Conservation (phyloP, 2,113 vertebrate genomes). For the Coreoperca whiteheadi region DNA sequence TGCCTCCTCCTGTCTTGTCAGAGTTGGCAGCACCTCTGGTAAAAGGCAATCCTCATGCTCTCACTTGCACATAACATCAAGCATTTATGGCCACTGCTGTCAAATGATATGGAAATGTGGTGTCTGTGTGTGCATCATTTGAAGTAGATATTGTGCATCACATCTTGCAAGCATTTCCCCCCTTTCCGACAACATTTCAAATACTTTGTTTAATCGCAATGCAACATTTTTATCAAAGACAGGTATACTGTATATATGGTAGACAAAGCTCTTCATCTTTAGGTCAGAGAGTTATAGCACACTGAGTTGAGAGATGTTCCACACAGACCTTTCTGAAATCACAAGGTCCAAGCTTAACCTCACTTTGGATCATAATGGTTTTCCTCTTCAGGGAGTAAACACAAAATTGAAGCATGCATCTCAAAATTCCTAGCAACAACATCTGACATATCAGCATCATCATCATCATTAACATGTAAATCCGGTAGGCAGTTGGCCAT, state of each 20-base stretch:
- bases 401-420: conserved; percentile 27
- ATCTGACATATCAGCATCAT: conserved; percentile 26
- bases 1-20: conserved; percentile 68
- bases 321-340: background rate
- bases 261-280: background rate
- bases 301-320: background rate
- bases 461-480: conserved; percentile 28
- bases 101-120: conserved; percentile 49
- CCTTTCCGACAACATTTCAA: background rate
- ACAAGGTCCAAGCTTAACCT: conserved; percentile 11
- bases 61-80: conserved; percentile 73
- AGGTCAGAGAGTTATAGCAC: background rate
- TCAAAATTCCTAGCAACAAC: conserved; percentile 34
- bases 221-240: conserved; percentile 21
- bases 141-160: conserved; percentile 21
- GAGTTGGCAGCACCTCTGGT: conserved; percentile 72
- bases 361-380: conserved; percentile 36
- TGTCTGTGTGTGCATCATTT: conserved; percentile 1
- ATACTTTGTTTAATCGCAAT: conserved; percentile 34
- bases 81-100: conserved; percentile 70
- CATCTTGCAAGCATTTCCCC: conserved; percentile 15
- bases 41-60: conserved; percentile 76
- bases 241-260: background rate
- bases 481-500: background rate
- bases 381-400: conserved; percentile 31